phyloP scores from a whole-genome alignment of 2,113 vertebrate species.

The Bubo blakistoni region DNA sequence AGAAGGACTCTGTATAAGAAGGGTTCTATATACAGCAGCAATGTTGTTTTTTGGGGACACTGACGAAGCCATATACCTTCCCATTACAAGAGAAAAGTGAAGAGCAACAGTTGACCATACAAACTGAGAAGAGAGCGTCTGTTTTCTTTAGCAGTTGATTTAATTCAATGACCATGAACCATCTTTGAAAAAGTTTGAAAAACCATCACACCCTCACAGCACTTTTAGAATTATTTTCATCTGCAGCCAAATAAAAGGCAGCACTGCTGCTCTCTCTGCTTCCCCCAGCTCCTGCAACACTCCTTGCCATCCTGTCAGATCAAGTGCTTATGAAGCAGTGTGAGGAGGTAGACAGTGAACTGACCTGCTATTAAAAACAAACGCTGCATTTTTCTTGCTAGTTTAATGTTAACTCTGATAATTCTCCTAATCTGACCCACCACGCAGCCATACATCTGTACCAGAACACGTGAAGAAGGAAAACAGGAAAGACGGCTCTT shows the following conservation, averaged over 20 bases:
- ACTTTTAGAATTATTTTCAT: not conserved
- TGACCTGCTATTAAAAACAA: not conserved
- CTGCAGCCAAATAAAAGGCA: not conserved
- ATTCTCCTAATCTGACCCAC: not conserved
- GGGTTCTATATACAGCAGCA: not conserved
- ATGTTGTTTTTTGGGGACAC: accelerated
- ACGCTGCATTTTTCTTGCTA: not conserved
- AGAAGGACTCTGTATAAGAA: not conserved
- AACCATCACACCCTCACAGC: not conserved
- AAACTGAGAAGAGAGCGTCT: not conserved
- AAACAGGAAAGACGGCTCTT: not conserved
- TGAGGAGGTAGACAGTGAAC: not conserved
- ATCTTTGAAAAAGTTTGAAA: not conserved
- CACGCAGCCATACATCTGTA: not conserved
- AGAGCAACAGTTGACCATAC: not conserved
- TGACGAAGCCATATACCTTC: not conserved
- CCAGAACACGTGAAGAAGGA: not conserved
- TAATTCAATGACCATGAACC: not conserved
- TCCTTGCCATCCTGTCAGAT: not conserved
- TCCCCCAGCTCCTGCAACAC: not conserved
- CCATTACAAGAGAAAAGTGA: not conserved
- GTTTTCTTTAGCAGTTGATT: not conserved
- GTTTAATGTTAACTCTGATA: not conserved
- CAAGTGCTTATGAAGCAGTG: not conserved
- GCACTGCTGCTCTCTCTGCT: not conserved